Base-by-base conservation (phyloP, 2,113 vertebrate genomes). In the Ivindomyrus marchei region DNA sequence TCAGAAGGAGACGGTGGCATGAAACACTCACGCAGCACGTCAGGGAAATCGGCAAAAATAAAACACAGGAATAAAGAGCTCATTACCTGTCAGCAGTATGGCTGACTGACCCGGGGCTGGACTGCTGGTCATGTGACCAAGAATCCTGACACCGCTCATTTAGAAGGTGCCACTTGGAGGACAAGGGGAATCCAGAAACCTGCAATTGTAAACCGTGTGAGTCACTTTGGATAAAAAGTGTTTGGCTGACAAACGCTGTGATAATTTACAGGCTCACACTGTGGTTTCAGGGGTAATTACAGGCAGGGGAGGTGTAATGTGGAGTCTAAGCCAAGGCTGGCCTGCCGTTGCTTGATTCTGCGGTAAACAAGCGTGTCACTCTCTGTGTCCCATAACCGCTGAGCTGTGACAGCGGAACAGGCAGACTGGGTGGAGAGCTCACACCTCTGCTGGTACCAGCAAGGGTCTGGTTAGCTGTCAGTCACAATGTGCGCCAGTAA, bases 171-270 rank as follows among this genome's bases (percentile, higher is more conserved):
- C 36, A 80, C 74, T 42, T 39, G 39, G 31, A 80, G 11, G 36
- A 80, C 36, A 13, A 27, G 74, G 36, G 74, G 74, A 42, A 8
- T 80, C 74, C 74, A 80, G 74, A 36, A 80, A 80, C 74, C 74
- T 80, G 74, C 74, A 80, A 80, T 80, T 80, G 74, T 80, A 80
- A 80, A 80, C 74, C 36, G 15, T 80, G 74, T 80, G 74, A 80
- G 74, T 80, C 74, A 80, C 74, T 17, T 80, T 80, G 74, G 74
- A 80, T 80, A 42, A 80, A 42, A 80, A 80, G 74, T 42, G 74
- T 42, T 80, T 80, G 74, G 74, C 74, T 39, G 74, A 80, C 74
- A 80, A 42, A 80, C 17, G 74, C 70, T 77, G 70, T 2, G 74
- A 80, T 80, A 80, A 42, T 80, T 70, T 70, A 70, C n/a, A 70